Evolutionary conservation across 2,113 vertebrate species (phyloP).

Genomic region (Arenaria interpres): DNA sequence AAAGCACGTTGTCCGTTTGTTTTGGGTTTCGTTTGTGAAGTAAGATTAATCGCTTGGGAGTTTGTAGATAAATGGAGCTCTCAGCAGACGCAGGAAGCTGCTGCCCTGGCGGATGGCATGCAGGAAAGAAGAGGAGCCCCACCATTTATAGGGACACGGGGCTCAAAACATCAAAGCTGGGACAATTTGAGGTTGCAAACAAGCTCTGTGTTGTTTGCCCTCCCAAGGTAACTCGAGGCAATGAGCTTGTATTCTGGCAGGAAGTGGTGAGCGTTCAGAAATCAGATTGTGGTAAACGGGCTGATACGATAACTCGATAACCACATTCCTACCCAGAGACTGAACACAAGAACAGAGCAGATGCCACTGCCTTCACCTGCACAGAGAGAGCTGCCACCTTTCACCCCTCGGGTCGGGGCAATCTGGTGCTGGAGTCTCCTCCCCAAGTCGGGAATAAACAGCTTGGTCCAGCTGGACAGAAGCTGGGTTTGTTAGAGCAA

Average conservation of each 20-base stretch:
- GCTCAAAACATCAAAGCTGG: background rate
- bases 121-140: background rate
- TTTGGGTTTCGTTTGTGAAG: background rate
- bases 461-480: accelerated
- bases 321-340: background rate
- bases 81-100: background rate
- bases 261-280: background rate
- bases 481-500: background rate
- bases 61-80: background rate
- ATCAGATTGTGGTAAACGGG: background rate
- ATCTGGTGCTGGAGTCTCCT: background rate
- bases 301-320: accelerated
- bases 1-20: background rate
- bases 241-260: background rate
- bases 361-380: background rate
- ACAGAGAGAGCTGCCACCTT: background rate
- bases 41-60: background rate
- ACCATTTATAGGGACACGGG: background rate
- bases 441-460: background rate
- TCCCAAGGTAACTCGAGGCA: background rate
- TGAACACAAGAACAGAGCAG: background rate
- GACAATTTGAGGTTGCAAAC: background rate
- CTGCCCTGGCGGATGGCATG: background rate
- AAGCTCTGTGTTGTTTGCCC: background rate
- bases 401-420: background rate